A percentile compares a stretch with the other conserved stretches of the same genome.
Conservation (phyloP, 2,888 invertebrate genomes). For the Bugula neritina region DNA sequence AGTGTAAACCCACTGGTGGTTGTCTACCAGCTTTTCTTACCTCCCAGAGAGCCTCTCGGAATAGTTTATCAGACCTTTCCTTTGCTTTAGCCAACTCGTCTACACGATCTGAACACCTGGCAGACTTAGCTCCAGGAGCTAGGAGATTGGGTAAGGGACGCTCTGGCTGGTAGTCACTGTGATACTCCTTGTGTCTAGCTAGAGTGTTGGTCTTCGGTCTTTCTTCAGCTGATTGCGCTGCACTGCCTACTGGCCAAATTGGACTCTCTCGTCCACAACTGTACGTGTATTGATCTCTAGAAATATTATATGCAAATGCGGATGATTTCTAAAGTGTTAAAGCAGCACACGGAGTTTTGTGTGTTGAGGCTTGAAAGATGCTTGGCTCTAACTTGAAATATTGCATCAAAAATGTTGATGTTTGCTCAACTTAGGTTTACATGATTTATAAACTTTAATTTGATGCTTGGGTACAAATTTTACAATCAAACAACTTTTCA, state of each 20-base stretch:
- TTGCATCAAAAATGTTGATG: too few relatives aligned
- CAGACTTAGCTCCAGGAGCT: neutral
- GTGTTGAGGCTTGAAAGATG: too few relatives aligned
- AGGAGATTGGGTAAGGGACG: neutral
- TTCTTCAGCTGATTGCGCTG: slow-evolving; percentile 34
- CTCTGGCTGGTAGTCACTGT: slow-evolving; percentile 31
- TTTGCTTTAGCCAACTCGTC: slow-evolving; percentile 39
- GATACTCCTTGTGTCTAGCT: slow-evolving; percentile 35
- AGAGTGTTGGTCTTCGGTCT: slow-evolving; percentile 35
- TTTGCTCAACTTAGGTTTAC: too few relatives aligned
- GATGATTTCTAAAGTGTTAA: too few relatives aligned
- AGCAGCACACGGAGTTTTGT: too few relatives aligned
- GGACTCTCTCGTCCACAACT: slow-evolving; percentile 43
- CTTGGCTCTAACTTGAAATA: too few relatives aligned
- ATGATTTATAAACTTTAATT: too few relatives aligned
- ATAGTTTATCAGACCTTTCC: slow-evolving; percentile 39
- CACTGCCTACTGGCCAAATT: slow-evolving; percentile 37
- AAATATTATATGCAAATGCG: too few relatives aligned
- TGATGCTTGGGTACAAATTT: too few relatives aligned
- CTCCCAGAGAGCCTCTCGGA: slow-evolving; percentile 41
- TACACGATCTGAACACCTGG: slow-evolving; percentile 33
- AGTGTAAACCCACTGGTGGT: too few relatives aligned
- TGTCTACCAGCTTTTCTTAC: slow-evolving; percentile 37
- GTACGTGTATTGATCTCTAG: slow-evolving; percentile 40
- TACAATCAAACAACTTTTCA: too few relatives aligned